Evolutionary conservation across 2,888 invertebrate genomes (phyloP).

Genomic region (Micoletzkya japonica): DNA sequence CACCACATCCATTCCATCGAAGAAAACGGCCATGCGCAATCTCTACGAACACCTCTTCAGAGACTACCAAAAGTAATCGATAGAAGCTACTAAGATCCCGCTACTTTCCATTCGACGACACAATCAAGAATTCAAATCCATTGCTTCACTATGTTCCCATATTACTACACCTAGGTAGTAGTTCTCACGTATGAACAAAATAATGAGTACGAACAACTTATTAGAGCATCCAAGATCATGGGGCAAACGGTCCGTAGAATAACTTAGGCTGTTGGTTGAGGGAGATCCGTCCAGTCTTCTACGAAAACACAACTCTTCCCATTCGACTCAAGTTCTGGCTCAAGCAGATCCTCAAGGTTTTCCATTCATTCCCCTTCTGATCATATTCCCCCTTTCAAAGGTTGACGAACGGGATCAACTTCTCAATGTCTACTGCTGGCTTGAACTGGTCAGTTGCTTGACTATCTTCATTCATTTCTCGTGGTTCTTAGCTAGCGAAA

Average conservation of each 20-base stretch:
- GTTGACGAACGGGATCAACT: conserved; percentile 59
- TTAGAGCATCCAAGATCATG: too few relatives aligned
- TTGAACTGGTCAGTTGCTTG: conserved; percentile 44
- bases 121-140: not conserved
- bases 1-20: conserved; percentile 26
- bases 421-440: conserved; percentile 58
- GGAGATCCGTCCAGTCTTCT: conserved; percentile 56
- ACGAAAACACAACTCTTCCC: conserved; percentile 47
- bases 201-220: too few relatives aligned
- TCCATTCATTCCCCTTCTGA: too few relatives aligned
- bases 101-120: not conserved
- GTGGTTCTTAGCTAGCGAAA: too few relatives aligned
- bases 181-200: too few relatives aligned
- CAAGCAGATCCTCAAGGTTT: conserved; percentile 60
- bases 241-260: too few relatives aligned
- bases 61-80: conserved; percentile 42
- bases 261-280: too few relatives aligned
- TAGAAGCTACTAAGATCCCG: too few relatives aligned
- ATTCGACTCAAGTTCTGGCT: conserved; percentile 61
- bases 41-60: conserved; percentile 51
- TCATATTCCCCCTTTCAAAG: conserved; percentile 7
- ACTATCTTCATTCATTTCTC: not conserved
- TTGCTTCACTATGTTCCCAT: too few relatives aligned
- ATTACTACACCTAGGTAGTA: too few relatives aligned
- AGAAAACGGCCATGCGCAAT: conserved; percentile 39